Conservation (phyloP, 2,888 invertebrate species). For the Arctia plantaginis region DNA sequence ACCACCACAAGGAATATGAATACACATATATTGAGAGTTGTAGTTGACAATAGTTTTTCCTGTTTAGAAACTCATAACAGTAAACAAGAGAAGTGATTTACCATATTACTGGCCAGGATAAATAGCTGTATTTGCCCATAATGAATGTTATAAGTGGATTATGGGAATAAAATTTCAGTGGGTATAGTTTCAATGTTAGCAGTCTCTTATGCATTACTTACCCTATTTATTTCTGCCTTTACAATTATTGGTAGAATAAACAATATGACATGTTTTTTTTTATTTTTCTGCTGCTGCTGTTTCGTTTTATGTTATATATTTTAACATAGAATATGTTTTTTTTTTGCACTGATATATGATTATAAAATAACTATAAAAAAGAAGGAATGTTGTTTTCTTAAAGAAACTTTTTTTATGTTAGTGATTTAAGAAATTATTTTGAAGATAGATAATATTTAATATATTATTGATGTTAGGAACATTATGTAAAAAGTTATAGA, state of each 20-base stretch:
- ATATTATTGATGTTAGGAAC: too few species aligned
- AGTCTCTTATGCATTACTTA: background rate
- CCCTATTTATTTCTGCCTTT: too few species aligned
- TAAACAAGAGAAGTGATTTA: background rate
- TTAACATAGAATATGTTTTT: too few species aligned
- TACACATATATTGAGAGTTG: background rate
- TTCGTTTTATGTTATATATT: too few species aligned
- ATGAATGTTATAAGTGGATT: too few species aligned
- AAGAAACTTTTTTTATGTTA: background rate
- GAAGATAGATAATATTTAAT: background rate
- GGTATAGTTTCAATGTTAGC: background rate
- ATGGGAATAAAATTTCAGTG: background rate
- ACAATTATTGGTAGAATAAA: background rate
- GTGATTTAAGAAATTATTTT: background rate
- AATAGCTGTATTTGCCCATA: background rate
- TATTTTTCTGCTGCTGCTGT: too few species aligned
- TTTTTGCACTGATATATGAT: too few species aligned
- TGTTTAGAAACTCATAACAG: background rate
- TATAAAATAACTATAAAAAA: too few species aligned
- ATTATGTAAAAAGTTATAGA: background rate
- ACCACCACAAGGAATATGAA: background rate
- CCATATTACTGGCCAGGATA: background rate
- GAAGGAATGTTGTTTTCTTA: too few species aligned
- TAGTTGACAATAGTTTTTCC: constrained; percentile 7
- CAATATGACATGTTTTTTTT: background rate